A percentile compares a stretch with the other conserved stretches of the same genome.
phyloP scores from a whole-genome alignment of 2,888 invertebrate genomes.

The Oscheius sp. region DNA sequence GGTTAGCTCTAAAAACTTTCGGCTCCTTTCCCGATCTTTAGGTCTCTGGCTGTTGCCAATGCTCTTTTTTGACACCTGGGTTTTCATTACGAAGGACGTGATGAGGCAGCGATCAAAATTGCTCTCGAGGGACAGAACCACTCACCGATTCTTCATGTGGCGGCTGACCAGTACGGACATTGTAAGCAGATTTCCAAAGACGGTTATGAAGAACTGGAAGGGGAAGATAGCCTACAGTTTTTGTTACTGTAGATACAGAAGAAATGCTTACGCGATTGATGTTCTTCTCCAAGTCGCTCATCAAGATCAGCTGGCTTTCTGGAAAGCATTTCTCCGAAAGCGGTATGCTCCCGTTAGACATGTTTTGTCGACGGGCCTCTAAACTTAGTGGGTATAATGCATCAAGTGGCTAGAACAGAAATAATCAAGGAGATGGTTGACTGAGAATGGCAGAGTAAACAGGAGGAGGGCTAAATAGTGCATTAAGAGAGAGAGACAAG shows the following conservation, averaged over 20 bases:
- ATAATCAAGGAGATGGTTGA: too few relatives aligned
- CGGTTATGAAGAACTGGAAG: conserved; percentile 65
- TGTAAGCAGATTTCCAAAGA: conserved; percentile 68
- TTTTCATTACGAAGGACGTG: background rate
- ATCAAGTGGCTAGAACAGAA: too few relatives aligned
- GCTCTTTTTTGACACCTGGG: background rate
- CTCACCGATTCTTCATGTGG: conserved; percentile 58
- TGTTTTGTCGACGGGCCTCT: background rate
- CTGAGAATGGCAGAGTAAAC: conserved; percentile 1
- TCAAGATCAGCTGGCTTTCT: conserved; percentile 39
- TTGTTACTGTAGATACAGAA: background rate
- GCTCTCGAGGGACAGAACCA: background rate
- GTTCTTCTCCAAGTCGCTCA: conserved; percentile 53
- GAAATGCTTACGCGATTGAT: conserved; percentile 52
- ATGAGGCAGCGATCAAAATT: too few relatives aligned
- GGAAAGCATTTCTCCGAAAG: conserved; percentile 51
- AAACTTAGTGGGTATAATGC: too few relatives aligned
- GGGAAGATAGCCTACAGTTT: conserved; percentile 65
- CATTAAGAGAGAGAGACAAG: conserved; percentile 11
- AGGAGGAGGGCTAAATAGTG: background rate
- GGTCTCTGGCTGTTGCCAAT: background rate
- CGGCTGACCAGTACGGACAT: conserved; percentile 65
- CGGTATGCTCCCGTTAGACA: conserved; percentile 30
- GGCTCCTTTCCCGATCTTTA: background rate
- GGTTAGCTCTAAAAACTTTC: conserved; percentile 55